A percentile compares a stretch with the other conserved stretches of the same genome.
Conservation (phyloP, 2,888 invertebrate species). For the Agyllia agylla region DNA sequence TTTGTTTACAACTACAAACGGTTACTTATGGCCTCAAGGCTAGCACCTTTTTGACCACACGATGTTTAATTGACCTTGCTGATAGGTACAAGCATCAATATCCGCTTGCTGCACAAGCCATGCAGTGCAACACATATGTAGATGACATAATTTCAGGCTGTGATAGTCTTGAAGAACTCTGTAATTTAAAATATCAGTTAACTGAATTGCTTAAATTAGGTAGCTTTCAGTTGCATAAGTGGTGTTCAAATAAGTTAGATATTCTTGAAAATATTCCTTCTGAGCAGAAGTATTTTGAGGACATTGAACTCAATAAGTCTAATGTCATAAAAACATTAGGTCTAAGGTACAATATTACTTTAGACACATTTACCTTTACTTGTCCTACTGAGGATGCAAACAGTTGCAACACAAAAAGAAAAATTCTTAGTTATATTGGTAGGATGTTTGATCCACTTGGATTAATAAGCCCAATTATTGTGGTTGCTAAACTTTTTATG, state of each 20-base stretch:
- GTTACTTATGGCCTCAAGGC: not conserved
- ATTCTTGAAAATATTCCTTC: not conserved
- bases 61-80: not conserved
- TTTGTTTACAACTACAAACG: not conserved
- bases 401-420: not conserved
- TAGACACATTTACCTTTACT: not conserved
- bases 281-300: not conserved
- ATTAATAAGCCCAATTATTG: not conserved
- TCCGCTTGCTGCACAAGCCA: not conserved
- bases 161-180: not conserved
- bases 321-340: not conserved
- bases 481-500: not conserved
- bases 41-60: not conserved
- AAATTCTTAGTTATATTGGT: not conserved
- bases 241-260: not conserved
- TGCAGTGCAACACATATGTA: not conserved
- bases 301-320: not conserved
- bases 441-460: not conserved
- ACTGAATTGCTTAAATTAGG: not conserved
- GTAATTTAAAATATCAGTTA: not conserved
- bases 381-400: not conserved
- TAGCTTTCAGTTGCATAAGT: not conserved
- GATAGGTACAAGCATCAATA: not conserved
- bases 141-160: not conserved
- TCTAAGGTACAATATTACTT: not conserved